A percentile compares a stretch with the other conserved stretches of the same genome.
phyloP scores from a whole-genome alignment of 2,888 invertebrate genomes.

The Phytoseiulus persimilis region DNA sequence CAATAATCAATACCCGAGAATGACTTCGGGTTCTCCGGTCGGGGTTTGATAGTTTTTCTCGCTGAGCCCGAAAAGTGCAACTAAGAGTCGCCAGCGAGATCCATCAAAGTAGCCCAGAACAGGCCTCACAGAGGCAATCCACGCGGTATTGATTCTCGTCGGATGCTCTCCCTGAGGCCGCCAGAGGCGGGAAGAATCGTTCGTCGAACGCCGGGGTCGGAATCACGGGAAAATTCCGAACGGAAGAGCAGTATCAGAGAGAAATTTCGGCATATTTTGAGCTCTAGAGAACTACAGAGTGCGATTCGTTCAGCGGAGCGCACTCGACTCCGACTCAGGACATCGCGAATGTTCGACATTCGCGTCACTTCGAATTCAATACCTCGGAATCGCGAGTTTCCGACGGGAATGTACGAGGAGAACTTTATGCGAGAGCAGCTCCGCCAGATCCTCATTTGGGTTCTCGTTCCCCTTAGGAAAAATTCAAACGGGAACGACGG shows the following conservation, averaged over 20 bases:
- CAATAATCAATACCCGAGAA: background rate
- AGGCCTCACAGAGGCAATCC: background rate
- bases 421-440: no score
- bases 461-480: background rate
- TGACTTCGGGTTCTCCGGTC: background rate
- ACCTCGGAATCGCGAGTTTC: no score
- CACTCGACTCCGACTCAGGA: no score
- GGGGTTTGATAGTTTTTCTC: background rate
- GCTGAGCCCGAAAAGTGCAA: background rate
- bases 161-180: background rate
- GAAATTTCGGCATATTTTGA: no score
- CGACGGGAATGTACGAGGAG: no score
- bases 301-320: no score
- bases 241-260: no score
- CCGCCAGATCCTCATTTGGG: background rate
- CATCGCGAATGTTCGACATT: no score
- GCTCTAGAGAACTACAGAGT: no score
- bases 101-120: background rate
- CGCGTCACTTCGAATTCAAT: no score
- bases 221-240: no score
- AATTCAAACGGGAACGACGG: background rate
- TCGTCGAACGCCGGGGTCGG: background rate
- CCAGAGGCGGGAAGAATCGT: background rate
- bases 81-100: background rate
- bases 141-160: background rate